Conservation (phyloP, 2,888 invertebrate genomes). For the Campoplex nolae region DNA sequence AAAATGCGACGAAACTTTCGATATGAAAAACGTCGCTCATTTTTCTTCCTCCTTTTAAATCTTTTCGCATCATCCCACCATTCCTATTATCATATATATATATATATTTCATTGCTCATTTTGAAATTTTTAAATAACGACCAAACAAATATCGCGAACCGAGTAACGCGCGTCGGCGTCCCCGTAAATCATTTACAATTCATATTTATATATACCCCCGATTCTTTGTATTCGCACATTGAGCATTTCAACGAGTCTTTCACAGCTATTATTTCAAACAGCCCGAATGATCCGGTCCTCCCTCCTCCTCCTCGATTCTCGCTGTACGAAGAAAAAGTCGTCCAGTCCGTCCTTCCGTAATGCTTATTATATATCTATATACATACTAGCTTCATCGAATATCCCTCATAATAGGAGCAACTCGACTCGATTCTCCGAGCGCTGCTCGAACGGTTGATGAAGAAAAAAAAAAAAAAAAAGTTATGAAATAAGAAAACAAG, state of each 20-base stretch:
- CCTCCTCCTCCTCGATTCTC: neutral
- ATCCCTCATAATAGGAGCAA: neutral
- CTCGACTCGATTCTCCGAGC: neutral
- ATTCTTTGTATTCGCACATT: too few relatives aligned
- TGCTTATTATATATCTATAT: too few relatives aligned
- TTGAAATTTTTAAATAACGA: too few relatives aligned
- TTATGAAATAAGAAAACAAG: neutral
- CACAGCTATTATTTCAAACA: too few relatives aligned
- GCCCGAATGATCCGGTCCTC: too few relatives aligned
- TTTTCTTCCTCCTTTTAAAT: slow-evolving; percentile 2
- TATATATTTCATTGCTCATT: too few relatives aligned
- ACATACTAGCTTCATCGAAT: neutral
- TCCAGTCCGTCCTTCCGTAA: too few relatives aligned
- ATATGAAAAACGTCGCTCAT: slow-evolving; percentile 56
- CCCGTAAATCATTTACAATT: too few relatives aligned
- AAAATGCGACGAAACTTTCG: slow-evolving; percentile 61
- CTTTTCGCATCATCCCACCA: neutral
- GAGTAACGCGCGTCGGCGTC: too few relatives aligned
- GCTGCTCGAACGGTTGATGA: neutral
- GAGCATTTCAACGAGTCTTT: neutral
- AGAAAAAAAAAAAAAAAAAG: neutral
- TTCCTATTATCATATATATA: neutral
- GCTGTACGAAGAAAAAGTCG: too few relatives aligned
- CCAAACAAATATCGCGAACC: neutral
- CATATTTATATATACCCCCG: too few relatives aligned